Conservation (phyloP, 2,888 invertebrate genomes). For the Hypercompe scribonia region DNA sequence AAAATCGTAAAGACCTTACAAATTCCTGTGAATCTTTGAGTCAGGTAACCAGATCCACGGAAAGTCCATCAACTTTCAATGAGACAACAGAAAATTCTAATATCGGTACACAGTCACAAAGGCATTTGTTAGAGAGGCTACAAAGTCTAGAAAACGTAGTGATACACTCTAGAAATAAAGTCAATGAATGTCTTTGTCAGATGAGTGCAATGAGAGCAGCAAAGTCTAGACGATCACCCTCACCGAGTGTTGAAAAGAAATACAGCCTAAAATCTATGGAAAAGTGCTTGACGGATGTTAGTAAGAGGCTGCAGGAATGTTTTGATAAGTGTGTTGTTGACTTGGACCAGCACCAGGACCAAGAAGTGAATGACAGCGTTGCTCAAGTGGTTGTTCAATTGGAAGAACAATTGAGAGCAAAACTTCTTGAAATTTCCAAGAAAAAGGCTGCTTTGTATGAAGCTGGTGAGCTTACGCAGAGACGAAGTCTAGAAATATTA, state of each 20-base stretch:
- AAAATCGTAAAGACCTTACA: slow-evolving; percentile 76
- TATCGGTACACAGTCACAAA: slow-evolving; percentile 83
- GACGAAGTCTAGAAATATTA: slow-evolving; percentile 89
- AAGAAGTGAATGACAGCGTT: slow-evolving; percentile 82
- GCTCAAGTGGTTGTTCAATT: slow-evolving; percentile 88
- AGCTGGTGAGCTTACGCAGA: slow-evolving; percentile 89
- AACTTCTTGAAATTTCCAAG: slow-evolving; percentile 89
- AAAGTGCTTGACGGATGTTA: slow-evolving; percentile 88
- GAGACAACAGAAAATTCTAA: slow-evolving; percentile 69
- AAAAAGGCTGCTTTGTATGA: slow-evolving; percentile 89
- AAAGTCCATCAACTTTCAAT: slow-evolving; percentile 66
- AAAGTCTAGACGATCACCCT: slow-evolving; percentile 88
- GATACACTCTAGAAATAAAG: slow-evolving; percentile 88
- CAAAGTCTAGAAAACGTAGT: slow-evolving; percentile 88
- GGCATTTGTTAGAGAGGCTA: slow-evolving; percentile 86
- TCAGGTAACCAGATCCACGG: slow-evolving; percentile 73
- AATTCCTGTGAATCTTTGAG: slow-evolving; percentile 87
- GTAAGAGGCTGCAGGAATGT: slow-evolving; percentile 87
- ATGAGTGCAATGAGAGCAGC: slow-evolving; percentile 88
- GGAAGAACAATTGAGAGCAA: slow-evolving; percentile 89
- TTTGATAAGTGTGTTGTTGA: slow-evolving; percentile 87
- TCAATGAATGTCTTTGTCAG: slow-evolving; percentile 89
- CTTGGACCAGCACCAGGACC: slow-evolving; percentile 68
- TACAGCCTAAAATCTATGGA: slow-evolving; percentile 88
- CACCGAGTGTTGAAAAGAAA: slow-evolving; percentile 89